Evolutionary conservation across 2,113 vertebrate species (phyloP).

Genomic region (Neodontobutis hainanensis): DNA sequence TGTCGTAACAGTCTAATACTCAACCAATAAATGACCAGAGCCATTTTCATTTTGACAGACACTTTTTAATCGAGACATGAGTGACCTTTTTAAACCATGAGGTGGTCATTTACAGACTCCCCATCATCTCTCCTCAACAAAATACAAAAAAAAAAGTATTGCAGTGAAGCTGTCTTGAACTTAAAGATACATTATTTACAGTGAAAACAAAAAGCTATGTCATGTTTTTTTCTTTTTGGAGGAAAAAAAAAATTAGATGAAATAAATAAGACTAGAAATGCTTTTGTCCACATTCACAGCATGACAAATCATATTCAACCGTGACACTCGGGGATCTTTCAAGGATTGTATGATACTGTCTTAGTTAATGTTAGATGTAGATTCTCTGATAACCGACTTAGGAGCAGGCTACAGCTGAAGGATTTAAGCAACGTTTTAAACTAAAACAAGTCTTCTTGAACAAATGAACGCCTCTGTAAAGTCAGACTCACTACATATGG

Average conservation of each 20-base stretch:
- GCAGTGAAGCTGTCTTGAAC: conserved; percentile 73
- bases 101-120: conserved; percentile 67
- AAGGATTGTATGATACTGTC: neutral
- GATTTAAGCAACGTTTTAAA: too few species aligned
- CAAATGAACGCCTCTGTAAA: too few species aligned
- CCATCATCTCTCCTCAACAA: conserved; percentile 68
- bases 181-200: conserved; percentile 83
- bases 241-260: conserved; percentile 49
- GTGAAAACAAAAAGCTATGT: conserved; percentile 72
- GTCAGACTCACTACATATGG: too few species aligned
- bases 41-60: conserved; percentile 49
- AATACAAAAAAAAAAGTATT: conserved; percentile 71
- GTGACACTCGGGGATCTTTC: neutral
- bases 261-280: conserved; percentile 82
- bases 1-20: too few species aligned
- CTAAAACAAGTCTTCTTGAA: too few species aligned
- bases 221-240: conserved; percentile 42
- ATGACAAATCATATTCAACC: conserved; percentile 74
- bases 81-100: conserved; percentile 69
- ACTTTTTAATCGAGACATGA: conserved; percentile 72
- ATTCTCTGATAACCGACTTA: too few species aligned
- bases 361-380: too few species aligned
- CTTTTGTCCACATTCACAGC: conserved; percentile 77
- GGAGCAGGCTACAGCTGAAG: too few species aligned
- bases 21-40: too few species aligned